Evolutionary conservation across 2,888 invertebrate species (phyloP).

Genomic region (Macaria notata): DNA sequence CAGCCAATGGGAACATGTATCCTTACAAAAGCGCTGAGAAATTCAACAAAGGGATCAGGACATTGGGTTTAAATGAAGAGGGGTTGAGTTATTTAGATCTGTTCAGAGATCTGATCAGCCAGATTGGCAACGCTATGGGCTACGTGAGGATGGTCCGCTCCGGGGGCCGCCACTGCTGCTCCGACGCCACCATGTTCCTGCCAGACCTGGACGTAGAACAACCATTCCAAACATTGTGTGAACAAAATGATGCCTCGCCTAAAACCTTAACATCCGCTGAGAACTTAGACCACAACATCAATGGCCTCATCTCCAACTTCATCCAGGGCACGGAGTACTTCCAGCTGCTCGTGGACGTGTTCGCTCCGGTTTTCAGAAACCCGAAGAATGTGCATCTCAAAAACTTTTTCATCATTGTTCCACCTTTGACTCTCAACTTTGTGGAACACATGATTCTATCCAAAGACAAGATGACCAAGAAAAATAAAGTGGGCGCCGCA

Average conservation of each 20-base stretch:
- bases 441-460: constrained; percentile 95
- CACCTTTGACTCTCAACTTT: constrained; percentile 96
- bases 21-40: constrained; percentile 96
- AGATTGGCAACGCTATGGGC: constrained; percentile 98
- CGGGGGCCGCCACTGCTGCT: constrained; percentile 95
- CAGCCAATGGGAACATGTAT: constrained; percentile 85
- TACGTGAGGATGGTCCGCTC: constrained; percentile 97
- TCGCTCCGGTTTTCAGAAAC: constrained; percentile 93
- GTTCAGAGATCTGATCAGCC: constrained; percentile 94
- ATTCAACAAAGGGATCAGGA: constrained; percentile 95
- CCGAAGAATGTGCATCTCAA: constrained; percentile 93
- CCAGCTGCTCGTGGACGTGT: constrained; percentile 94
- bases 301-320: constrained; percentile 90
- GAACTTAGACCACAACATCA: constrained; percentile 89
- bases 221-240: constrained; percentile 84
- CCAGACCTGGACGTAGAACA: constrained; percentile 86
- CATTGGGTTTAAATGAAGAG: constrained; percentile 90
- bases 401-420: constrained; percentile 96
- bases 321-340: constrained; percentile 95
- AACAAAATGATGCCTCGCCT: constrained; percentile 81
- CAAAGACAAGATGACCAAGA: constrained; percentile 96
- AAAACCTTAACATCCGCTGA: constrained; percentile 85
- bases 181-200: constrained; percentile 94
- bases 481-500: constrained; percentile 92
- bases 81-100: constrained; percentile 95